Evolutionary conservation across 1,140 invertebrate species (phyloP), one percentile per base, ranked within the genome.

Genomic region (Papilio aristodemus): DNA sequence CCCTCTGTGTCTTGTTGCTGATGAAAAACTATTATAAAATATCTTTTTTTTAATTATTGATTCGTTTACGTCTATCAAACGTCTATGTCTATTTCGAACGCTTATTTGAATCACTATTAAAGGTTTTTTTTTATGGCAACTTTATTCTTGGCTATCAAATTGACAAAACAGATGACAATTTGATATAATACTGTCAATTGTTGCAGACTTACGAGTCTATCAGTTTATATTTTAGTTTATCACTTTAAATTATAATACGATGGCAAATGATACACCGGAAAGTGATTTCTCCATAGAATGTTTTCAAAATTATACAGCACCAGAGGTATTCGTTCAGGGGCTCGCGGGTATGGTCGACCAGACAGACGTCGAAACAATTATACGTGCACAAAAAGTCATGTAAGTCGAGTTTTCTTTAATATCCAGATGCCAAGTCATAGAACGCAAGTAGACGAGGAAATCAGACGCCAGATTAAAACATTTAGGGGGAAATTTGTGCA

Each of bases 331-430:
- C 81, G 94, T 98, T 22, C 96, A 98, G 86, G 96, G 97, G 0
- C 87, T 98, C 11, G 96, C 97, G 4, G 97, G 97, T 50, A 96
- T 97, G 85, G 96, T 98, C 0, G 96, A 98, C 84, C 97, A 98
- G 81, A 95, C 96, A 68, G 97, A 98, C 92, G 96, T 98, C 0
- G 96, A 97, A 91, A 94, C 95, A 0, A 97, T 98, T 92, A 97
- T 98, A 78, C 91, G 96, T 74, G 96, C 97, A 17, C 97, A 98
- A 86, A 98, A 97, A 91, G 96, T 97, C 91, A 98, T 98, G 97
- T 97, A 93, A 93, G 93, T 79, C 62, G 63, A 64, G 8, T 32
- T 57, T 46, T 37, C 36, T 67, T 38, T 22, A 32, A 36, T 38
- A 67, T 27, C 41, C 60, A 25, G 9, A 8, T 6, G 11, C 13